Evolutionary conservation across 2,113 vertebrate species (phyloP).

Genomic region (Hystrix brachyura): DNA sequence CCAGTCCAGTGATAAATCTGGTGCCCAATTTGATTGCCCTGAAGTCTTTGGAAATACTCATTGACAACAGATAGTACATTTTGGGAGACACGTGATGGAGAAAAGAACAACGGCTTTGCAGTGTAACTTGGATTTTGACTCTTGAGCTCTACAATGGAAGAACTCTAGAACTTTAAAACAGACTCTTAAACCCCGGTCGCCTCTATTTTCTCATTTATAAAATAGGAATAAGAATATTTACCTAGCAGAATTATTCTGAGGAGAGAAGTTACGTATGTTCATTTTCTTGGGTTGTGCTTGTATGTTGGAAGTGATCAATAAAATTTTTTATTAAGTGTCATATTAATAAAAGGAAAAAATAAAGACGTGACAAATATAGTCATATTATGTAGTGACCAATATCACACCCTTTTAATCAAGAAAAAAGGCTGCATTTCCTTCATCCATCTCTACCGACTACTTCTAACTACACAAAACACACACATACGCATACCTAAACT

Average conservation of each 20-base stretch:
- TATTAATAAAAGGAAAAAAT: background rate
- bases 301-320: background rate
- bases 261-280: background rate
- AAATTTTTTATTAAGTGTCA: background rate
- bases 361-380: background rate
- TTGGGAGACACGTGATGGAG: background rate
- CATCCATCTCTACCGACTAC: background rate
- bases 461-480: background rate
- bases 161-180: background rate
- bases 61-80: background rate
- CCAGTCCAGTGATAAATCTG: background rate
- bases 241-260: conserved; percentile 7
- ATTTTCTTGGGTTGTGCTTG: background rate
- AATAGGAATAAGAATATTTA: background rate
- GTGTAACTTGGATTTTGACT: background rate
- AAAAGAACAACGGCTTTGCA: background rate
- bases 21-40: background rate
- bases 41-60: background rate
- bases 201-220: background rate
- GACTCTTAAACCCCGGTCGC: background rate
- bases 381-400: background rate
- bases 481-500: background rate
- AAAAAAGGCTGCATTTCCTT: background rate
- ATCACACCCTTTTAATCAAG: no score
- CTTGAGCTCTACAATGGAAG: background rate